A percentile compares a stretch with the other conserved stretches of the same genome.
phyloP scores from a whole-genome alignment of 2,888 invertebrate species.

The Drosophila hamatofila region DNA sequence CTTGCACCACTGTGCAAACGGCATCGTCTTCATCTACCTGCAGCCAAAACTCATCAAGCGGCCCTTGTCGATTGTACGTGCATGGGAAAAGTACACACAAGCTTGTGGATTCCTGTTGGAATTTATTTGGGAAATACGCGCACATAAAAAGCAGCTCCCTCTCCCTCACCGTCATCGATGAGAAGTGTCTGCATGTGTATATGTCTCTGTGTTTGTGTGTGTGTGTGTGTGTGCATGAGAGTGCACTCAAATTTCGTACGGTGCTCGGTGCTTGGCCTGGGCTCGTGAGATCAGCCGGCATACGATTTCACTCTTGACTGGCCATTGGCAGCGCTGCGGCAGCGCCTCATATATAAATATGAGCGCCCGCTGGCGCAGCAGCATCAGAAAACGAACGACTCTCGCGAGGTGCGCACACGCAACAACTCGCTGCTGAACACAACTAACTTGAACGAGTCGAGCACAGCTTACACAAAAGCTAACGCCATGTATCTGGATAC shows the following conservation, averaged over 20 bases:
- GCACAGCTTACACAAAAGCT: constrained; percentile 30
- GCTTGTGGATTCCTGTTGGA: constrained; percentile 84
- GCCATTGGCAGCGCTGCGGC: constrained; percentile 73
- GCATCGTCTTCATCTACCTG: constrained; percentile 72
- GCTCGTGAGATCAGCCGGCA: constrained; percentile 80
- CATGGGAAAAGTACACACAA: constrained; percentile 84
- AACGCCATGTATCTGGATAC: constrained; percentile 83
- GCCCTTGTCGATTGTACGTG: constrained; percentile 81
- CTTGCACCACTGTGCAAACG: constrained; percentile 59
- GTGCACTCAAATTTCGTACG: constrained; percentile 81
- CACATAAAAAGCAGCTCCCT: constrained; percentile 67
- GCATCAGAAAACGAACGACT: constrained; percentile 84
- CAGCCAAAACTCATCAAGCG: constrained; percentile 79
- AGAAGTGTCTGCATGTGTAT: constrained; percentile 27
- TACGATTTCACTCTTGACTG: constrained; percentile 80
- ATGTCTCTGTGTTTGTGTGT: constrained; percentile 1
- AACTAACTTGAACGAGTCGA: constrained; percentile 36
- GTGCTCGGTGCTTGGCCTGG: constrained; percentile 65
- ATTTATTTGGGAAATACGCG: constrained; percentile 83
- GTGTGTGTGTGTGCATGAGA: constrained; percentile 61
- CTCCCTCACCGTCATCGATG: constrained; percentile 53
- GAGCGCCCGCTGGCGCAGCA: constrained; percentile 82
- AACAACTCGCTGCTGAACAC: constrained; percentile 54
- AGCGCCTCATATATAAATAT: constrained; percentile 83
- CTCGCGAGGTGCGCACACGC: constrained; percentile 82